phyloP scores from a whole-genome alignment of 2,797 vertebrate genomes.

The Mormyrops boulengeri region DNA sequence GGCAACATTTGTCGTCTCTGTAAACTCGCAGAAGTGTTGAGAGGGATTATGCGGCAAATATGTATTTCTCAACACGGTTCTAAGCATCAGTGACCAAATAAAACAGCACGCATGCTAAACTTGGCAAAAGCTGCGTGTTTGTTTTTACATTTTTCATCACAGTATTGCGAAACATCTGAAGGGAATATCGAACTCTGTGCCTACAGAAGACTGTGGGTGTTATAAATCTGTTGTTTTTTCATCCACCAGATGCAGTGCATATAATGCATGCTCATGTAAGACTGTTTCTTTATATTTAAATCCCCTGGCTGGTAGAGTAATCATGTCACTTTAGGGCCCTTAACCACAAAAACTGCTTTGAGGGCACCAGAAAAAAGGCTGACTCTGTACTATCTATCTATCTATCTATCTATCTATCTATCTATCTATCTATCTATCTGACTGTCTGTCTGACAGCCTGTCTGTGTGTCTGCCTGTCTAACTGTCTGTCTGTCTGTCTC shows the following conservation, averaged over 20 bases:
- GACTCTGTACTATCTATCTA: not conserved
- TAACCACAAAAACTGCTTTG: not conserved
- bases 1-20: not conserved
- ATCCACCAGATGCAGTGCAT: not conserved
- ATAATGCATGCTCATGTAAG: not conserved
- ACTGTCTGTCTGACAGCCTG: too few relatives aligned
- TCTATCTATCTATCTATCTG: not conserved
- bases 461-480: not conserved
- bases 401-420: not conserved
- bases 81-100: not conserved
- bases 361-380: not conserved
- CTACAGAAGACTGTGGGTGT: not conserved
- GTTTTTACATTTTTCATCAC: not conserved
- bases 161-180: not conserved
- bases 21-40: not conserved
- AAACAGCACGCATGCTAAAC: not conserved
- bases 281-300: not conserved
- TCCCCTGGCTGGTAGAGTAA: not conserved
- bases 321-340: not conserved
- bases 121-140: not conserved
- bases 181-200: not conserved
- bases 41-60: not conserved
- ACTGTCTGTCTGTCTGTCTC: not conserved
- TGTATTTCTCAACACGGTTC: not conserved
- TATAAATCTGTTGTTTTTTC: not conserved